Evolutionary conservation across 2,888 invertebrate genomes (phyloP), one percentile per base, ranked within the genome.

Genomic region (Pardosa pseudoannulata): DNA sequence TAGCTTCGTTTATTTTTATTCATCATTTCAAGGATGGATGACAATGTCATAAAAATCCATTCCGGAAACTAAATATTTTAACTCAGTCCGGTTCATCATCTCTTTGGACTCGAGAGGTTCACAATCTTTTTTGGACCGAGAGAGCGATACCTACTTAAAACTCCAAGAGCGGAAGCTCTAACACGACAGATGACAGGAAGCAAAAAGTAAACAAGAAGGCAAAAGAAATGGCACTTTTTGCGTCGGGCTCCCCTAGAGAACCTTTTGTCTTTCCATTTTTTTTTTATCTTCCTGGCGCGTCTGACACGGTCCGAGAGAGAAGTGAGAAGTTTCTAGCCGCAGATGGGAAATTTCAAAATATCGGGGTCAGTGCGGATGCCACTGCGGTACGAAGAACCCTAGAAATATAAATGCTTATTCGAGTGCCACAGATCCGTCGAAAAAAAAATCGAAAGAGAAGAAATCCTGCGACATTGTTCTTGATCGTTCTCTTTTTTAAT

Each of bases 311-410:
- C 56, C 56, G 23, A 56, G 41, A 11, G 36, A 11, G 56, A 23
- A 23, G 5, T 7, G 23, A 56, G 23, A 36, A 36, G 36, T 36
- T 9, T 5, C 23, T 56, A 3, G 11, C 5, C 1, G 56, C 56
- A 56, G 56, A 56, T 56, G 56, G 56, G 16, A 56, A 56, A 23
- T 56, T 56, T 56, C 56, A 56, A 56, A 56, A 23, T 56, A 56
- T 56, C 56, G 56, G 56, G 56, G 56, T 56, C 56, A 56, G 56
- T 56, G 5, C 46, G 46, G 46, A 23, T 23, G 23, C n/a, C n/a
- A n/a, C n/a, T n/a, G 16, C 41, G 16, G 41, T 16, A 13, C 16
- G 41, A 46, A 36, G 16, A 13, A 16, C 41, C 16, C 9, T 16
- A 16, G n/a, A n/a, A n/a, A n/a, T n/a, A 36, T 7, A 56, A 56